Evolutionary conservation across 2,113 vertebrate species (phyloP), one percentile per base, ranked within the genome.

Genomic region (Gallinago media): DNA sequence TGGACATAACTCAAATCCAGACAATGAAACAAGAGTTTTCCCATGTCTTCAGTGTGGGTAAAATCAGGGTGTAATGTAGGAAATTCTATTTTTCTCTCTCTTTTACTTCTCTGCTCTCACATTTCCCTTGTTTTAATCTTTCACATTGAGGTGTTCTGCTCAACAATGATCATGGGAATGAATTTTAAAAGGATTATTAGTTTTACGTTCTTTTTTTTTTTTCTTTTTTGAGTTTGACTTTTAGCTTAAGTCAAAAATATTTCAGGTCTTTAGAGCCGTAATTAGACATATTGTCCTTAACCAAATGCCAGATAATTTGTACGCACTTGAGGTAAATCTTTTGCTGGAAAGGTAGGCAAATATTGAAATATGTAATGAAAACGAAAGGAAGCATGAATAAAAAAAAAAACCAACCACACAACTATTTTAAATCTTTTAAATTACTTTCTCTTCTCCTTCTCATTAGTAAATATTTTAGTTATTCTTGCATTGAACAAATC

Each of bases 301-400:
- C 97, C 97, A 98, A 98, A 98, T 97, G 95, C 92, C 93, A 97
- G 77, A 94, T 97, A 98, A 98, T 98, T 98, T 97, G 96, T 97
- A 97, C 83, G 27, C 72, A 96, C 94, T 95, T 46, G 62, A 96
- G 94, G 97, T 92, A 98, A 97, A 98, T 97, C 96, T 98, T 97
- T 92, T 95, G 93, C 95, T 94, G 89, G 93, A 93, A 98, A 97
- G 83, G 90, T 96, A 91, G 97, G 92, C 96, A 98, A 98, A 98
- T 98, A 98, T 98, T 98, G 97, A 98, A 98, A 95, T 96, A 97
- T 55, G 78, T 95, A 97, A 98, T 98, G 94, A 97, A 96, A 97
- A 91, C 5, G 12, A 66, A 97, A 56, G 67, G 61, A 84, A 50
- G 75, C 85, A 94, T 93, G 89, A 97, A 97, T 95, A 34, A 75